Evolutionary conservation across 2,797 vertebrate genomes (phyloP).

Genomic region (Orestias chungarensis): DNA sequence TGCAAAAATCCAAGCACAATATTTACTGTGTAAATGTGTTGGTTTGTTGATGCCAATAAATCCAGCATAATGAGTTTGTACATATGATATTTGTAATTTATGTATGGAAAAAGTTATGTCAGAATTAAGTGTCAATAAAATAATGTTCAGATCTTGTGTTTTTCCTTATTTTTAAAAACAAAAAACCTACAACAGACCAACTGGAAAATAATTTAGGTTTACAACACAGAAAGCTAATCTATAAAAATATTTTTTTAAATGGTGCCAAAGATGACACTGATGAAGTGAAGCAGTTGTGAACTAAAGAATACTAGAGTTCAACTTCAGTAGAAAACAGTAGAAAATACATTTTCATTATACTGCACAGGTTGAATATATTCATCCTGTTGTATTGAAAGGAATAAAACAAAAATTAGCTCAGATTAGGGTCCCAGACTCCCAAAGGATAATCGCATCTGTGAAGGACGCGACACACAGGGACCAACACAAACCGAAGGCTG

Average conservation of each 20-base stretch:
- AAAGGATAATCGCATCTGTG: too few species aligned
- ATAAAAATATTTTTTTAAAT: too few species aligned
- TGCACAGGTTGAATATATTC: background rate
- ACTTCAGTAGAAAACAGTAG: background rate
- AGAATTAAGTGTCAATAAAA: constrained; percentile 77
- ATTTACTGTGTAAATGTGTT: constrained; percentile 83
- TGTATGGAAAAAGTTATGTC: constrained; percentile 73
- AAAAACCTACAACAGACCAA: background rate
- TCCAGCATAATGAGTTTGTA: constrained; percentile 76
- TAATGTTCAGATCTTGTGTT: constrained; percentile 71
- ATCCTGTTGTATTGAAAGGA: background rate
- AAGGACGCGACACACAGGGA: too few species aligned
- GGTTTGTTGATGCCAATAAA: constrained; percentile 72
- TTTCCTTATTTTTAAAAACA: background rate
- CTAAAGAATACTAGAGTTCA: background rate
- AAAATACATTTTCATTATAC: background rate
- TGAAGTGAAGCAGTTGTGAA: background rate
- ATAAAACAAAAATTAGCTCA: too few species aligned
- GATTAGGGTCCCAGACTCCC: too few species aligned
- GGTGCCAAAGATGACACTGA: background rate
- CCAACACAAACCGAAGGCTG: too few species aligned
- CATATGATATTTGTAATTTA: constrained; percentile 84
- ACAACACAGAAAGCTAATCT: too few species aligned
- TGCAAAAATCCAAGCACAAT: constrained; percentile 76
- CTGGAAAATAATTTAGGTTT: background rate